Conservation (phyloP, 2,888 invertebrate genomes). For the Chalcosyrphus nemorum region DNA sequence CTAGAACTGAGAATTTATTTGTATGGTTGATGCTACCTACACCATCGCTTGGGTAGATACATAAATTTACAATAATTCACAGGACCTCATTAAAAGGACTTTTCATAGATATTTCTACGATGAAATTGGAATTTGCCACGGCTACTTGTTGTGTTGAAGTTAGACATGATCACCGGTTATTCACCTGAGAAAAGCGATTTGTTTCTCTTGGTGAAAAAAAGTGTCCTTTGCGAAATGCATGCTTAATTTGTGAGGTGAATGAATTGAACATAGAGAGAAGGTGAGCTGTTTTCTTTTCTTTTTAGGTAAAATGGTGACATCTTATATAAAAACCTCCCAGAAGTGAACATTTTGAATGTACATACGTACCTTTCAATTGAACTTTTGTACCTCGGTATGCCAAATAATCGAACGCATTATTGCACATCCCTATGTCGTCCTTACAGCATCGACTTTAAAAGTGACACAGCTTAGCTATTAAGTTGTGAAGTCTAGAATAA, state of each 20-base stretch:
- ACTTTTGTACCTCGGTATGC: too few relatives aligned
- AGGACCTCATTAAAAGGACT: slow-evolving; percentile 60
- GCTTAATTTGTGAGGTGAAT: background rate
- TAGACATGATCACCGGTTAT: slow-evolving; percentile 45
- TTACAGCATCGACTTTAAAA: too few relatives aligned
- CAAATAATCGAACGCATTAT: too few relatives aligned
- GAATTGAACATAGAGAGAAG: background rate
- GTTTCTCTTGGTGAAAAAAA: background rate
- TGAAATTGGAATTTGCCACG: slow-evolving; percentile 57
- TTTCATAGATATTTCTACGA: slow-evolving; percentile 35
- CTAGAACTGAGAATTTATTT: slow-evolving; percentile 36
- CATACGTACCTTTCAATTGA: too few relatives aligned
- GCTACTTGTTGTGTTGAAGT: slow-evolving; percentile 62
- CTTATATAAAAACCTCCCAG: background rate
- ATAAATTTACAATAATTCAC: slow-evolving; percentile 72
- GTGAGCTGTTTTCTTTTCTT: background rate
- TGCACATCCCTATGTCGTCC: too few relatives aligned
- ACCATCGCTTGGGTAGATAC: slow-evolving; percentile 20
- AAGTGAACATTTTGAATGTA: too few relatives aligned
- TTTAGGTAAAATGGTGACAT: background rate
- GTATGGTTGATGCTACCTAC: slow-evolving; percentile 47
- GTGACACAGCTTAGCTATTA: too few relatives aligned
- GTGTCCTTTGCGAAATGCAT: slow-evolving; percentile 18
- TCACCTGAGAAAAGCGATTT: slow-evolving; percentile 9
- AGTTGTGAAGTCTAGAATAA: too few relatives aligned